phyloP scores from a whole-genome alignment of 1,140 invertebrate genomes.

The Bilobella aurantiaca region DNA sequence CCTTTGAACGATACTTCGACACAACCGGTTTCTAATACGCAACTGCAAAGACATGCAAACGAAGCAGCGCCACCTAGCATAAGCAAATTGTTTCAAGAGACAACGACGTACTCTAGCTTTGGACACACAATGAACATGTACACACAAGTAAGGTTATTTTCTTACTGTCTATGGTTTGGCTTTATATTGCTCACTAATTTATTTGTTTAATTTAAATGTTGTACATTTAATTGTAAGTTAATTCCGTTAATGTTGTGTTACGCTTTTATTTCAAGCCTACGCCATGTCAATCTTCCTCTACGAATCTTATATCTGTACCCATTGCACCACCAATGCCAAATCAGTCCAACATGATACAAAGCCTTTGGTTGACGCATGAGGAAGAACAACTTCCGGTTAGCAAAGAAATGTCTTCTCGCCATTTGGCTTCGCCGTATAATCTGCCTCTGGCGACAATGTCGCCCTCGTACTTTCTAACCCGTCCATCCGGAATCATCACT shows the following conservation, averaged over 20 bases:
- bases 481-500: not conserved
- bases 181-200: not conserved
- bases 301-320: not conserved
- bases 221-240: no score
- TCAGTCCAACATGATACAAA: not conserved
- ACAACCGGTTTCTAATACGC: no score
- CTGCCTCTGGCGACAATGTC: not conserved
- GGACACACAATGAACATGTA: no score
- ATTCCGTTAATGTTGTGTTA: not conserved
- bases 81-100: no score
- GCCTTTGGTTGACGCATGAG: not conserved
- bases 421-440: not conserved
- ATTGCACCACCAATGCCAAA: not conserved
- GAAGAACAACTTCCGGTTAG: not conserved
- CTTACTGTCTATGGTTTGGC: no score
- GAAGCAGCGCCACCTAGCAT: no score
- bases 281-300: not conserved
- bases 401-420: not conserved
- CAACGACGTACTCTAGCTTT: no score
- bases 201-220: no score
- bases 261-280: no score
- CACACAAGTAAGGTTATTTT: no score
- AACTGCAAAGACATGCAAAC: no score
- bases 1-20: no score
- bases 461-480: conserved; percentile 1